Percentiles rank a stretch among this genome's conserved stretches.
Evolutionary conservation across 2,113 vertebrate genomes (phyloP).

Genomic region (Brevimyrus niger): DNA sequence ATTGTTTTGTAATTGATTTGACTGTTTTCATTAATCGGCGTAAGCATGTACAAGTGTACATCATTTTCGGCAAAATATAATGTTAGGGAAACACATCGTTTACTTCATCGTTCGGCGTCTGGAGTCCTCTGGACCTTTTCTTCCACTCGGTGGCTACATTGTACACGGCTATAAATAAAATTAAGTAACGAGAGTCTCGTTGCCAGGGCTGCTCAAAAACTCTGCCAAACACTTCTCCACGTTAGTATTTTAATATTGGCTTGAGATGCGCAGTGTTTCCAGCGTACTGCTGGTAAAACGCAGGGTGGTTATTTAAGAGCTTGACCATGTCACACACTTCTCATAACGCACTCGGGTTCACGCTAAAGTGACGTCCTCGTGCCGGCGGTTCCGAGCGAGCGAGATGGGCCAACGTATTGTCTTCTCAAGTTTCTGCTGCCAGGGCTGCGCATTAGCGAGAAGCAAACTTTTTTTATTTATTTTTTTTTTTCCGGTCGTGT

Average conservation of each 20-base stretch:
- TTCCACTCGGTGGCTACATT: not conserved
- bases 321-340: not conserved
- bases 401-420: not conserved
- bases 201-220: not conserved
- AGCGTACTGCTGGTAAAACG: not conserved
- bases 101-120: not conserved
- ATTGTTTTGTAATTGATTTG: not conserved
- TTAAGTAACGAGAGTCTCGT: not conserved
- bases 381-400: too few species aligned
- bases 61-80: not conserved
- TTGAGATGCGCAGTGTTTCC: not conserved
- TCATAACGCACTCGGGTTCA: not conserved
- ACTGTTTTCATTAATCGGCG: not conserved
- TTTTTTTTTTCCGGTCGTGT: too few species aligned
- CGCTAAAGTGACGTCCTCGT: not conserved
- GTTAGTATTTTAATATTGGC: not conserved
- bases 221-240: not conserved
- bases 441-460: not conserved
- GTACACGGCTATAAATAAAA: not conserved
- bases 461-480: not conserved
- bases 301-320: not conserved
- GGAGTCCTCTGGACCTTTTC: not conserved
- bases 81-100: not conserved
- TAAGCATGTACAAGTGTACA: not conserved
- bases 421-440: not conserved